Conservation (phyloP, 1,140 invertebrate species). For the Glossosoma conforme region DNA sequence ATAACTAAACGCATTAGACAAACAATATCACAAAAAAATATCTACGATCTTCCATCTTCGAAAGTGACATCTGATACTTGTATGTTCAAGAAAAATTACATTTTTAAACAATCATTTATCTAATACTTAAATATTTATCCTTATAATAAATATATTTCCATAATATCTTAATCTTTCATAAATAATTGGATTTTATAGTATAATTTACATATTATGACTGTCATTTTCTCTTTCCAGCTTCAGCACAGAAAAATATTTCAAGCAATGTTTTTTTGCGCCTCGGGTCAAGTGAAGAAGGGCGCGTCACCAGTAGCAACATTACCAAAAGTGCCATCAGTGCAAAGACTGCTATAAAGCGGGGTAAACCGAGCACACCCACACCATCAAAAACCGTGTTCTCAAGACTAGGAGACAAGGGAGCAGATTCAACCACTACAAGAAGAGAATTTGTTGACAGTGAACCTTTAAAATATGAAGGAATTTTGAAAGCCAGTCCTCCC, state of each 20-base stretch:
- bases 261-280: slow-evolving; percentile 21
- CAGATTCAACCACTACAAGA: slow-evolving; percentile 24
- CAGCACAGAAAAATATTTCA: slow-evolving; percentile 4
- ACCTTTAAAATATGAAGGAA: slow-evolving; percentile 46
- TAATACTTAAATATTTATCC: too few species aligned
- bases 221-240: slow-evolving; percentile 10
- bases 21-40: too few species aligned
- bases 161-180: too few species aligned
- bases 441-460: slow-evolving; percentile 32
- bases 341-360: slow-evolving; percentile 11
- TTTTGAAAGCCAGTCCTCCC: slow-evolving; percentile 36
- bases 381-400: slow-evolving; percentile 38
- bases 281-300: slow-evolving; percentile 17
- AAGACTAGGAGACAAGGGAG: slow-evolving; percentile 39
- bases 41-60: too few species aligned
- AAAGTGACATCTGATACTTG: too few species aligned
- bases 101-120: too few species aligned
- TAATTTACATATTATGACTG: neutral
- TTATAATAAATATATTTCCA: too few species aligned
- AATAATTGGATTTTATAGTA: too few species aligned
- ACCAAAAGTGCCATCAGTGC: slow-evolving; percentile 11
- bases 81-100: too few species aligned
- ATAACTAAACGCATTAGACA: too few species aligned
- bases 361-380: neutral
- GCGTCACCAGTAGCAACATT: neutral